Conservation (phyloP, 2,113 vertebrate genomes). For the Pteruthius melanotis region DNA sequence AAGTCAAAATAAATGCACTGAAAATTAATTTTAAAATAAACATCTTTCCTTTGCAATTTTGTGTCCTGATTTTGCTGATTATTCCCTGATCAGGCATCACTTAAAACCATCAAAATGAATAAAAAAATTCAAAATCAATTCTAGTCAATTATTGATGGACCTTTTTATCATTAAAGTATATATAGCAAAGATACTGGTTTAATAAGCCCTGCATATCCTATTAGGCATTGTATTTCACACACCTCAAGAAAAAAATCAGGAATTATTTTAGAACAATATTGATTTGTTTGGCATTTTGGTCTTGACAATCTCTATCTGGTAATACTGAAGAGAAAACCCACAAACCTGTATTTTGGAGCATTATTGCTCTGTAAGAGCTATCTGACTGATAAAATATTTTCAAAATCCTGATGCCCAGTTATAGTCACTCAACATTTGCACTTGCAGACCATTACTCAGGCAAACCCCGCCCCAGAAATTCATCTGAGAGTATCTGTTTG, state of each 20-base stretch:
- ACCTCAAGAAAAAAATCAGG: not conserved
- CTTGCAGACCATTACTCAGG: not conserved
- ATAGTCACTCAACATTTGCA: not conserved
- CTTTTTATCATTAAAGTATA: not conserved
- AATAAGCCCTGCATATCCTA: not conserved
- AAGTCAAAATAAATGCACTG: not conserved
- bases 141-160: not conserved
- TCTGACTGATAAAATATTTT: not conserved
- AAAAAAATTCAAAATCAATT: not conserved
- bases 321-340: constrained; percentile 20
- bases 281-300: constrained; percentile 1
- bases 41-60: not conserved
- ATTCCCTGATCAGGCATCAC: not conserved
- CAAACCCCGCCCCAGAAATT: not conserved
- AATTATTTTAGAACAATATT: constrained; percentile 19
- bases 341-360: not conserved
- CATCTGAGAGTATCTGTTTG: not conserved
- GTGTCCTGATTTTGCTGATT: not conserved
- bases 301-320: not conserved
- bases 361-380: not conserved
- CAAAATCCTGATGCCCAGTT: not conserved
- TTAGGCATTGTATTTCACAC: not conserved
- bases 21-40: not conserved
- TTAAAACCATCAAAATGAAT: not conserved
- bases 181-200: not conserved